Evolutionary conservation across 53 echinoderm and acorn worm species (phyloP).

Genomic region (Holothuria leucospilota): DNA sequence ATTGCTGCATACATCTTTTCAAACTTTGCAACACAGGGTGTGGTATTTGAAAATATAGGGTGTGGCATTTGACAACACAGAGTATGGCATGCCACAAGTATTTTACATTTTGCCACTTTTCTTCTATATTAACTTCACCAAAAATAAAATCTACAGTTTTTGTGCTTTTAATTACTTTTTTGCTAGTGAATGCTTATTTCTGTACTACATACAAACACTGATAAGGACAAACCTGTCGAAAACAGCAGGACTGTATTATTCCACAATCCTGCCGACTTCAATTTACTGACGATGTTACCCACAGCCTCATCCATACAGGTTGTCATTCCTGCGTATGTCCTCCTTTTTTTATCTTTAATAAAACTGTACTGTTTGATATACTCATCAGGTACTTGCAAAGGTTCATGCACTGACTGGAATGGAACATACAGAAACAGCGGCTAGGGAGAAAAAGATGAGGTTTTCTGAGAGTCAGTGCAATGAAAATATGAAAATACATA

Average conservation of each 20-base stretch:
- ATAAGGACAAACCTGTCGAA: neutral
- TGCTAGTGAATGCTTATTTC: no score
- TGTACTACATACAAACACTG: neutral
- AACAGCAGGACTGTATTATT: conserved; percentile 46
- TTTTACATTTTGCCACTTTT: no score
- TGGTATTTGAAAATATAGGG: no score
- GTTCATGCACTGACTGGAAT: conserved; percentile 36
- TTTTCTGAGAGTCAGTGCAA: no score
- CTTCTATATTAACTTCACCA: no score
- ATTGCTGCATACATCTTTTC: no score
- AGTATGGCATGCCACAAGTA: no score
- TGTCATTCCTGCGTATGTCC: conserved; percentile 78
- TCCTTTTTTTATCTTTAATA: conserved; percentile 32
- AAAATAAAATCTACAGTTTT: no score
- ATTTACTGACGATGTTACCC: conserved; percentile 60
- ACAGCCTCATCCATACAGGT: conserved; percentile 89
- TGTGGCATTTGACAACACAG: no score
- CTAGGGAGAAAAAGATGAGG: neutral
- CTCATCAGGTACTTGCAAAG: conserved; percentile 3
- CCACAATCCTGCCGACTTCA: conserved; percentile 54
- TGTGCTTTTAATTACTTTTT: no score
- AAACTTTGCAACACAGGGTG: no score
- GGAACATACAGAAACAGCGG: conserved; percentile 46
- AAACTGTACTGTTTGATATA: conserved; percentile 1
- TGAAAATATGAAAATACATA: no score